Conservation (phyloP, 2,113 vertebrate species). For the Pelusios castaneus region DNA sequence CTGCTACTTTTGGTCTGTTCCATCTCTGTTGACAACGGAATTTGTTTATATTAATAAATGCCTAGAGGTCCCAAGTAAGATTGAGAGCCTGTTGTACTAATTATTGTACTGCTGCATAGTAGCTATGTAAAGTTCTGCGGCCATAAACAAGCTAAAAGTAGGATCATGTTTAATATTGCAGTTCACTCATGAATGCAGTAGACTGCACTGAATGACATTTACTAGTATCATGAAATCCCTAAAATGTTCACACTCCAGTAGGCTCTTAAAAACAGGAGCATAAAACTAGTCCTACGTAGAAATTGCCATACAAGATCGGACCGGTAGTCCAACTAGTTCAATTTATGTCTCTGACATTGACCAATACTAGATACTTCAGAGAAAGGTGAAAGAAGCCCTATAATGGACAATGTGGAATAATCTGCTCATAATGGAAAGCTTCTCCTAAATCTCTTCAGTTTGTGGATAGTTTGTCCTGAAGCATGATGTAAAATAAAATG, state of each 20-base stretch:
- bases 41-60: background rate
- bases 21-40: background rate
- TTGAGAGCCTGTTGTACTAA: background rate
- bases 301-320: background rate
- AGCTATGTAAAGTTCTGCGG: background rate
- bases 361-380: background rate
- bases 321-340: background rate
- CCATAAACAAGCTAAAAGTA: background rate
- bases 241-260: background rate
- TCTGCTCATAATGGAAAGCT: background rate
- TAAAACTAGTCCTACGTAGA: background rate
- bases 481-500: background rate
- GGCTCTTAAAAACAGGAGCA: background rate
- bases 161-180: background rate
- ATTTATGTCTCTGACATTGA: background rate
- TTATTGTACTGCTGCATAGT: background rate
- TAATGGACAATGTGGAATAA: background rate
- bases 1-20: background rate
- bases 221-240: background rate
- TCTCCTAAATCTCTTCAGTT: background rate
- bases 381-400: background rate
- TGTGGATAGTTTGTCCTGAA: background rate
- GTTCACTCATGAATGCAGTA: background rate
- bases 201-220: background rate
- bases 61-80: background rate